phyloP scores from a whole-genome alignment of 1,140 invertebrate species.

The Solenopsis invicta region DNA sequence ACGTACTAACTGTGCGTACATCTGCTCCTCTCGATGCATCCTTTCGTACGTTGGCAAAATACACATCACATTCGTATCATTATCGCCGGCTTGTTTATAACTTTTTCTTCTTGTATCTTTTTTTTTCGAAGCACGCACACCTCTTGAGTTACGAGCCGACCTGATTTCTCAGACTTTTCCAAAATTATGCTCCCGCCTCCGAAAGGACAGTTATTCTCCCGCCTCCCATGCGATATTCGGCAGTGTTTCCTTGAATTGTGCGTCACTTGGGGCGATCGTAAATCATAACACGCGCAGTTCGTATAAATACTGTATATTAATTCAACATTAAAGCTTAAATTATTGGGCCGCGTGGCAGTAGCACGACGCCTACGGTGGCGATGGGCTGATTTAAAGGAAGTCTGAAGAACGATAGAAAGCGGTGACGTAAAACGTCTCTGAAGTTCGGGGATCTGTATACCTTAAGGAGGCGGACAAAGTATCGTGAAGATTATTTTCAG shows the following conservation, averaged over 20 bases:
- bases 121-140: background rate
- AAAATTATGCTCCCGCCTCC: background rate
- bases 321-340: constrained; percentile 81
- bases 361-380: constrained; percentile 73
- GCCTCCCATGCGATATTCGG: constrained; percentile 8
- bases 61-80: constrained; percentile 10
- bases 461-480: background rate
- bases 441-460: constrained; percentile 21
- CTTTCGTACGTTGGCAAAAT: constrained; percentile 11
- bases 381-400: constrained; percentile 43
- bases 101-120: background rate
- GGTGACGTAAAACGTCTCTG: constrained; percentile 66
- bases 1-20: background rate
- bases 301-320: constrained; percentile 80
- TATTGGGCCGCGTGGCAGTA: constrained; percentile 71
- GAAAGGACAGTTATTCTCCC: background rate
- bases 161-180: constrained; percentile 25
- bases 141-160: constrained; percentile 35
- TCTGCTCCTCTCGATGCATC: background rate
- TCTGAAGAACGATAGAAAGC: constrained; percentile 68
- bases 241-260: constrained; percentile 1
- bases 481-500: background rate
- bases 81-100: background rate
- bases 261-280: constrained; percentile 51
- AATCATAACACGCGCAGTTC: constrained; percentile 73